These are phyloP conservation scores for Coregonus clupeaformis DNA, from an alignment of 2,113 vertebrate genomes.

Conservation along the genomic window DNA sequence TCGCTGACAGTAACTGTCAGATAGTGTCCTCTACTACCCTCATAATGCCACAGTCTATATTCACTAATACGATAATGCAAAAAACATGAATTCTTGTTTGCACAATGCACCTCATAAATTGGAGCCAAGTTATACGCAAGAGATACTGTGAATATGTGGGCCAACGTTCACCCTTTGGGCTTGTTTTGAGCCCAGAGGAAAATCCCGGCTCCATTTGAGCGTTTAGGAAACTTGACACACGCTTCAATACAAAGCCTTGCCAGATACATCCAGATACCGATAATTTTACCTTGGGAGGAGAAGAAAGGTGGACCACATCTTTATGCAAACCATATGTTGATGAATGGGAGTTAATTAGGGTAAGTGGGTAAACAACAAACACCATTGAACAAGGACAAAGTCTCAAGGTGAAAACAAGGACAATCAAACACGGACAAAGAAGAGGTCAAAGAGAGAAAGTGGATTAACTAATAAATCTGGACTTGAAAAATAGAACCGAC, in stretches of 20 bases:
- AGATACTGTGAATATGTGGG: neutral
- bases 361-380: too few species aligned
- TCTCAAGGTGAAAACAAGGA: too few species aligned
- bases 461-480: too few species aligned
- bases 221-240: neutral
- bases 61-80: neutral
- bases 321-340: neutral
- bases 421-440: too few species aligned
- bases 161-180: neutral
- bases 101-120: neutral
- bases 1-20: neutral
- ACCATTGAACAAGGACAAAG: too few species aligned
- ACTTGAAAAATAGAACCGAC: too few species aligned
- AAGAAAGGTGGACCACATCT: neutral
- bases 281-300: neutral
- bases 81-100: neutral
- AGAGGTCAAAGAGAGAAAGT: too few species aligned
- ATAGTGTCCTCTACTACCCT: neutral
- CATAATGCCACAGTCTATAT: neutral
- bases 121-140: neutral
- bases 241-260: too few species aligned
- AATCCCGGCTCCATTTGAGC: neutral
- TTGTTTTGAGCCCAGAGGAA: too few species aligned
- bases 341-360: neutral
- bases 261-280: neutral